phyloP scores from a whole-genome alignment of 2,113 vertebrate species.

The Tetraodon nigroviridis region DNA sequence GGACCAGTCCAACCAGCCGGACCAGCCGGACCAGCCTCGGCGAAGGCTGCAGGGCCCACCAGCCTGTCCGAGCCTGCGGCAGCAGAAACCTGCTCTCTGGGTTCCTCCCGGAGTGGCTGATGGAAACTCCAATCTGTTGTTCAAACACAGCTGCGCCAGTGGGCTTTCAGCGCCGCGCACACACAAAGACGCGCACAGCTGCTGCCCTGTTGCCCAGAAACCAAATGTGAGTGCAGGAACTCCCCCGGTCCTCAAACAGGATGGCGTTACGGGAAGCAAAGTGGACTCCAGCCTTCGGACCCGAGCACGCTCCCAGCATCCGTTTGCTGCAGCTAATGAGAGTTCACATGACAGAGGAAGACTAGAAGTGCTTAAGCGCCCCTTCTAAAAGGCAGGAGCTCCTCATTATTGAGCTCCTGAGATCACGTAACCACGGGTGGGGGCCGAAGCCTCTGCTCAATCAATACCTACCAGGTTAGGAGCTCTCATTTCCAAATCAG shows the following conservation, averaged over 20 bases:
- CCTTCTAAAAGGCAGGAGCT: constrained; percentile 22
- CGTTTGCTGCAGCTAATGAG: constrained; percentile 41
- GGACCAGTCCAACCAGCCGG: no score
- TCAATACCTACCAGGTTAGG: constrained; percentile 51
- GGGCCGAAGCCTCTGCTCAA: constrained; percentile 35
- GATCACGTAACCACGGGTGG: constrained; percentile 36
- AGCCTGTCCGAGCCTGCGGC: no score
- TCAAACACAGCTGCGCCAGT: constrained; percentile 71
- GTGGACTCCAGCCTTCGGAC: constrained; percentile 35
- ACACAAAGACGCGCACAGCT: constrained; percentile 75
- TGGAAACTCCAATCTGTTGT: constrained; percentile 65
- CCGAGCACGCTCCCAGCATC: constrained; percentile 17
- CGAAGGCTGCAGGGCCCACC: no score
- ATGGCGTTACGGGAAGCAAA: constrained; percentile 66
- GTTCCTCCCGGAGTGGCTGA: constrained; percentile 38
- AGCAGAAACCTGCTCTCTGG: not conserved
- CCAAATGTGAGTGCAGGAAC: constrained; percentile 66
- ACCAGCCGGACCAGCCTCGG: no score
- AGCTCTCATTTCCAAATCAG: constrained; percentile 38
- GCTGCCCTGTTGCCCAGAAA: constrained; percentile 75
- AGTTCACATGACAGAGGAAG: constrained; percentile 49
- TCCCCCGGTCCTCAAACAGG: constrained; percentile 56
- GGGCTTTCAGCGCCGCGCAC: constrained; percentile 56
- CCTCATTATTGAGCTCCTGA: constrained; percentile 45
- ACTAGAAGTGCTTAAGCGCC: constrained; percentile 50